A percentile compares a stretch with the other conserved stretches of the same genome.
phyloP scores from a whole-genome alignment of 2,113 vertebrate species.

The Grammomys surdaster region DNA sequence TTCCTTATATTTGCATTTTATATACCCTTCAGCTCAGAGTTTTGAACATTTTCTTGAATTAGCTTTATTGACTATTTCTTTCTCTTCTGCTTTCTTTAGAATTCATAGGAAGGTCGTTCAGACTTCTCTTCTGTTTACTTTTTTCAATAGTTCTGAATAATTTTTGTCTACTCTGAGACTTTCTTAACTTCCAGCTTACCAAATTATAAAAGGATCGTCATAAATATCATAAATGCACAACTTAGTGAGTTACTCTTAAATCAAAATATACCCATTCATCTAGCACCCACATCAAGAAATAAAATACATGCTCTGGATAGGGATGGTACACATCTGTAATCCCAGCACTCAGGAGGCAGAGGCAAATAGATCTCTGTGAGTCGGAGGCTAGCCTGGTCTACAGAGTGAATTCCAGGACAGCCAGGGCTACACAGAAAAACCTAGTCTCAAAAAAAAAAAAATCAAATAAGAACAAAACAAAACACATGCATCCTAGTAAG shows the following conservation, averaged over 20 bases:
- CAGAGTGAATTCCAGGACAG: background rate
- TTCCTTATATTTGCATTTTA: background rate
- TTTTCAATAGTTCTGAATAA: background rate
- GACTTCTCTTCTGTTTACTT: background rate
- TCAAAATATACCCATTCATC: background rate
- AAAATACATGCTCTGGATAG: background rate
- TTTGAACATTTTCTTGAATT: slow-evolving; percentile 33
- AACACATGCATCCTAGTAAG: background rate
- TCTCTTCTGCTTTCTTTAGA: background rate
- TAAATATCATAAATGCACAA: background rate
- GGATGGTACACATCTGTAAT: background rate
- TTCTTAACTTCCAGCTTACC: background rate
- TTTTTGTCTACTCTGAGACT: background rate
- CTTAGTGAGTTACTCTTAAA: background rate
- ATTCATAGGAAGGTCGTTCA: background rate
- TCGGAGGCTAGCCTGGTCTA: background rate
- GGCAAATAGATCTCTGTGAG: background rate
- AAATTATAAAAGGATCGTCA: background rate
- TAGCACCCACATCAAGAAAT: background rate
- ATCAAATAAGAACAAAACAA: background rate
- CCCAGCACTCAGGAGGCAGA: background rate
- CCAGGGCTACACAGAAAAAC: background rate
- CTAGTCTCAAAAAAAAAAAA: background rate
- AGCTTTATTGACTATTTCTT: slow-evolving; percentile 28
- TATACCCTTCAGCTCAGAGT: background rate